A percentile compares a stretch with the other conserved stretches of the same genome.
These are phyloP conservation scores for Muraenolepis orangiensis DNA, from an alignment of 2,797 vertebrate species.

Conservation along the genomic window DNA sequence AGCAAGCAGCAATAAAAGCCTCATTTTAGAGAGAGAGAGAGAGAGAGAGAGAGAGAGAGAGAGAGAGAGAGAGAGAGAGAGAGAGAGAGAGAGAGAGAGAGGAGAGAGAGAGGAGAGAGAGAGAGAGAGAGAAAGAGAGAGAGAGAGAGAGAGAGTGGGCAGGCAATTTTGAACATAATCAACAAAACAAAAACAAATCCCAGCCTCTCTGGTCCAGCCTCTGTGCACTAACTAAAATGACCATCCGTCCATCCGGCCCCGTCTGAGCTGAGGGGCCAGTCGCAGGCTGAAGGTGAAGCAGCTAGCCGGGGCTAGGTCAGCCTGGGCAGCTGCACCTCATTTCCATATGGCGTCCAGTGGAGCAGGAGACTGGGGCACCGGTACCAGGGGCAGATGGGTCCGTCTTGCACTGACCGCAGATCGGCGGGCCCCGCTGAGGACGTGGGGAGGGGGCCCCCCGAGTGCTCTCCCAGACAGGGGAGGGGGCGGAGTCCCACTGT, in stretches of 20 bases:
- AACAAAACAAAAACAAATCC: too few relatives aligned
- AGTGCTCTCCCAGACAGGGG: constrained; percentile 70
- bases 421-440: constrained; percentile 68
- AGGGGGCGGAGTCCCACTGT: constrained; percentile 64
- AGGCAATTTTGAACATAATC: neutral
- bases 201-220: neutral
- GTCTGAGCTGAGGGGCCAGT: neutral
- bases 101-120: too few relatives aligned
- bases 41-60: too few relatives aligned
- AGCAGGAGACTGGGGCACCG: constrained; percentile 64
- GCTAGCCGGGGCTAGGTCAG: neutral
- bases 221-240: neutral
- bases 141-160: too few relatives aligned
- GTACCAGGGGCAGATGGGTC: constrained; percentile 78
- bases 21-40: too few relatives aligned
- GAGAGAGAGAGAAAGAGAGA: neutral
- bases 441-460: constrained; percentile 56
- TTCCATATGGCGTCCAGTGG: constrained; percentile 65
- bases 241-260: neutral
- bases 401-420: constrained; percentile 80
- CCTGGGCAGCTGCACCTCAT: constrained; percentile 33
- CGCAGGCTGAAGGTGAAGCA: constrained; percentile 61
- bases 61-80: too few relatives aligned
- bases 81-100: too few relatives aligned
- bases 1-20: too few relatives aligned